Evolutionary conservation across 2,888 invertebrate genomes (phyloP).

Genomic region (Drosophila birchii): DNA sequence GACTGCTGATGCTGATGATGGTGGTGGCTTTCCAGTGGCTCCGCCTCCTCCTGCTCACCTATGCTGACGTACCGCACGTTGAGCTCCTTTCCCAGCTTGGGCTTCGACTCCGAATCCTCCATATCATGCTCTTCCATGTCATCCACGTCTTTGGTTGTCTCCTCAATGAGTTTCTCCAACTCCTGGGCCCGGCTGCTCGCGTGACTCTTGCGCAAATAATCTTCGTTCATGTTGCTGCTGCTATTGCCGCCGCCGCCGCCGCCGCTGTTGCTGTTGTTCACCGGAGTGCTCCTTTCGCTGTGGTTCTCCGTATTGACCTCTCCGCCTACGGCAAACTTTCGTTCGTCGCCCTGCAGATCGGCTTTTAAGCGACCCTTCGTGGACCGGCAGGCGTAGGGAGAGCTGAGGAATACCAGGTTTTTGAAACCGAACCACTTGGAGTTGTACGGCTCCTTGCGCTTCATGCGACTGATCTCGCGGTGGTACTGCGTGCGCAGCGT

Average conservation of each 20-base stretch:
- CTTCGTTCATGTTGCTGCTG: conserved; percentile 69
- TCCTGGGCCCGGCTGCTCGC: conserved; percentile 80
- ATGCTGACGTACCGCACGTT: conserved; percentile 68
- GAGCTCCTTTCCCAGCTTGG: conserved; percentile 78
- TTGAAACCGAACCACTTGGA: conserved; percentile 87
- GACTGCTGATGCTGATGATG: conserved; percentile 64
- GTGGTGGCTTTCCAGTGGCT: conserved; percentile 62
- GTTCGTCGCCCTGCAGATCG: conserved; percentile 80
- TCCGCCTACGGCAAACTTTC: conserved; percentile 80
- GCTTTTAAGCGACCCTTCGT: conserved; percentile 81
- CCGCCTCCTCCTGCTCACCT: conserved; percentile 58
- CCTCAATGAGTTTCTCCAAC: conserved; percentile 83
- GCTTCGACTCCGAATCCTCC: conserved; percentile 76
- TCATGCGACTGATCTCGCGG: conserved; percentile 86
- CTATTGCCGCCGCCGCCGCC: conserved; percentile 10
- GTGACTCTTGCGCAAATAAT: conserved; percentile 74
- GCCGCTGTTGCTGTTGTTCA: conserved; percentile 16
- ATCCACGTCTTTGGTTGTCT: conserved; percentile 84
- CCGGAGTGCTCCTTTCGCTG: conserved; percentile 45
- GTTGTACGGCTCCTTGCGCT: conserved; percentile 86
- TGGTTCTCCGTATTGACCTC: conserved; percentile 67
- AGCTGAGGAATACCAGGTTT: conserved; percentile 87
- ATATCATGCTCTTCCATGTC: conserved; percentile 77
- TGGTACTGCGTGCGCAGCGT: conserved; percentile 88
- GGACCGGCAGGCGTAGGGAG: conserved; percentile 85